Conservation (phyloP, 2,113 vertebrate species). For the Sardina pilchardus region DNA sequence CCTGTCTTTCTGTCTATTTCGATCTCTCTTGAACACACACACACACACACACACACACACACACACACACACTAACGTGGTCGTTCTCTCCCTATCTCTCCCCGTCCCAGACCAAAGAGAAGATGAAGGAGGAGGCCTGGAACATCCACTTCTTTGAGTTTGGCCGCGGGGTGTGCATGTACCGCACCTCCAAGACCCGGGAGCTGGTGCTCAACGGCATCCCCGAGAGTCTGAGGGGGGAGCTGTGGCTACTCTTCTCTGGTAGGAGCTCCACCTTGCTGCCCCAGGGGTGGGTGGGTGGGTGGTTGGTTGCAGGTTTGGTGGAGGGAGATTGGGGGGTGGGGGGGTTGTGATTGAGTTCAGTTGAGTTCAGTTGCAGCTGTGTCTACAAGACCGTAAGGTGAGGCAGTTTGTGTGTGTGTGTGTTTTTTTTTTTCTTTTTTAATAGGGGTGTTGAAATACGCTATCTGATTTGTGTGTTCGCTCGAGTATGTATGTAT, state of each 20-base stretch:
- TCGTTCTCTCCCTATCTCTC: no score
- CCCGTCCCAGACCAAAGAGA: slow-evolving; percentile 87
- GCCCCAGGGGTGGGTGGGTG: neutral
- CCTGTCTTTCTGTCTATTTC: no score
- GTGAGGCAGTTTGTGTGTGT: no score
- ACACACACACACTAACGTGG: no score
- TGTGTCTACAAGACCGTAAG: neutral
- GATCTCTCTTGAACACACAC: no score
- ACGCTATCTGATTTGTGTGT: no score
- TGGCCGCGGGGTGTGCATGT: slow-evolving; percentile 95
- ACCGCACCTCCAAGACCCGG: slow-evolving; percentile 87
- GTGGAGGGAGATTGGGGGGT: no score
- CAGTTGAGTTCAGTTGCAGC: neutral
- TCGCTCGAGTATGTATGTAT: neutral
- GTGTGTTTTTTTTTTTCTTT: no score
- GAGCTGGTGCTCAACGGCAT: slow-evolving; percentile 92
- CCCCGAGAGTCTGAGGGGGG: slow-evolving; percentile 88
- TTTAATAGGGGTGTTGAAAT: no score
- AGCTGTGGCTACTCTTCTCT: slow-evolving; percentile 93
- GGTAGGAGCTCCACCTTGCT: slow-evolving; percentile 48
- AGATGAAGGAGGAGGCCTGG: slow-evolving; percentile 96
- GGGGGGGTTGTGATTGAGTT: neutral
- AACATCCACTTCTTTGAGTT: slow-evolving; percentile 98
- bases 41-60: no score
- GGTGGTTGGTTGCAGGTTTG: no score